A percentile compares a stretch with the other conserved stretches of the same genome.
These are phyloP conservation scores for Sclerodermus sp. DNA, from an alignment of 2,888 invertebrate genomes.

Conservation along the genomic window DNA sequence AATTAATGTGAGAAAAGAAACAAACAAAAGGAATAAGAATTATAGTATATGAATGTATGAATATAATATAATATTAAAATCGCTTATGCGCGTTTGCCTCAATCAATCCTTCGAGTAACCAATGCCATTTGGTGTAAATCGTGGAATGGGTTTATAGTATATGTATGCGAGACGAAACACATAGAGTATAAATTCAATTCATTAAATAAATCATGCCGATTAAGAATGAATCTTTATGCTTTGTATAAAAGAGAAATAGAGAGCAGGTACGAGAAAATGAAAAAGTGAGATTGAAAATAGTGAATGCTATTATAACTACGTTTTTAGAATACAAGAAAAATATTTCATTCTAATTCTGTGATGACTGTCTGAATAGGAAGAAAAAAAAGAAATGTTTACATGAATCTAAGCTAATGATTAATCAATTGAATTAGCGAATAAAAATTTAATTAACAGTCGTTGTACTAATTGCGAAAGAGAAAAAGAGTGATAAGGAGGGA, in stretches of 20 bases:
- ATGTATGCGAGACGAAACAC: slow-evolving; percentile 24
- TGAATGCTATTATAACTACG: background rate
- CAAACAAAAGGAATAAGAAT: too few relatives aligned
- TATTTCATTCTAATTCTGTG: slow-evolving; percentile 55
- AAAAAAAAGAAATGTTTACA: slow-evolving; percentile 36
- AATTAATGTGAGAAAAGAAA: too few relatives aligned
- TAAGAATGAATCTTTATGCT: too few relatives aligned
- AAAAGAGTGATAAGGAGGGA: slow-evolving; percentile 14
- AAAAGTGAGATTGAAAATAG: slow-evolving; percentile 6
- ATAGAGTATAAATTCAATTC: slow-evolving; percentile 33
- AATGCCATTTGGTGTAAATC: slow-evolving; percentile 24
- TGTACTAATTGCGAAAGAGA: slow-evolving; percentile 39
- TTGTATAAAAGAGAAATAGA: slow-evolving; percentile 13
- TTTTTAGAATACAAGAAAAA: slow-evolving; percentile 26
- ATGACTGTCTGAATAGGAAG: slow-evolving; percentile 49
- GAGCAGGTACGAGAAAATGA: slow-evolving; percentile 17
- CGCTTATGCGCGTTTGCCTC: too few relatives aligned
- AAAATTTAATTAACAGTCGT: slow-evolving; percentile 40
- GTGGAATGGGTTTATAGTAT: slow-evolving; percentile 27
- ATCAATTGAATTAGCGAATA: slow-evolving; percentile 37
- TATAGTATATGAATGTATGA: too few relatives aligned
- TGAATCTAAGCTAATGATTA: slow-evolving; percentile 41
- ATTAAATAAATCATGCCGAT: slow-evolving; percentile 31
- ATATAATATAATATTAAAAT: too few relatives aligned
- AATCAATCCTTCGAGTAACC: slow-evolving; percentile 4